Evolutionary conservation across 2,113 vertebrate species (phyloP), one percentile per base, ranked within the genome.

Genomic region (Lepus europaeus): DNA sequence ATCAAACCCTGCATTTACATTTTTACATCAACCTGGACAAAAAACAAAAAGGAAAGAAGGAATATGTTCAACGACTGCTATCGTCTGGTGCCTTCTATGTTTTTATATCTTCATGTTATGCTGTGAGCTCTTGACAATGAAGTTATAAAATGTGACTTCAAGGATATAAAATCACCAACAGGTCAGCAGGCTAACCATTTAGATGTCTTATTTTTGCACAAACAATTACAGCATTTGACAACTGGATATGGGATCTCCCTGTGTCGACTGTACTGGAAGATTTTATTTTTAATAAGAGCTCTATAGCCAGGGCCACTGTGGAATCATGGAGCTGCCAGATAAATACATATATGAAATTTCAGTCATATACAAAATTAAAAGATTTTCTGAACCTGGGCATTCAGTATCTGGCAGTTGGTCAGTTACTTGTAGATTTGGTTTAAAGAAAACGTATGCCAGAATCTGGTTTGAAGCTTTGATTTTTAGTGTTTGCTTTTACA

Each of bases 11-110:
- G 72, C 66, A 89, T 90, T 97, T 95, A 91, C 74, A 93, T 86
- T 96, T 97, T 96, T 97, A 88, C 70, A 82, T 87, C 51, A 76
- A 92, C 69, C 33, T 66, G 93, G 94, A 97, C 64, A 88, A 79
- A 95, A 93, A 91, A 82, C 19, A 83, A 89, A 90, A 84, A 53
- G 2, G 25, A 95, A 63, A 70, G 80, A 51, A 89, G 51, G 78
- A n/a, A 19, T 66, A 8, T 3, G 0, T 92, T 89, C 81, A 90
- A n/a, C 53, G n/a, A 80, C 91, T 1, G 29, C 16, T 1, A 16
- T 85, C 20, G 3, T 88, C 77, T 22, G 6, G 0, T 2, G 73
- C 9, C 0, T 23, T 76, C 29, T 59, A 11, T 22, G n/a, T 49
- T 92, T 84, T 14, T 1, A 25, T 36, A 23, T 70, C 36, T 74